Evolutionary conservation across 1,140 invertebrate genomes (phyloP), one percentile per base, ranked within the genome.

Genomic region (Tetragnatha versicolor): DNA sequence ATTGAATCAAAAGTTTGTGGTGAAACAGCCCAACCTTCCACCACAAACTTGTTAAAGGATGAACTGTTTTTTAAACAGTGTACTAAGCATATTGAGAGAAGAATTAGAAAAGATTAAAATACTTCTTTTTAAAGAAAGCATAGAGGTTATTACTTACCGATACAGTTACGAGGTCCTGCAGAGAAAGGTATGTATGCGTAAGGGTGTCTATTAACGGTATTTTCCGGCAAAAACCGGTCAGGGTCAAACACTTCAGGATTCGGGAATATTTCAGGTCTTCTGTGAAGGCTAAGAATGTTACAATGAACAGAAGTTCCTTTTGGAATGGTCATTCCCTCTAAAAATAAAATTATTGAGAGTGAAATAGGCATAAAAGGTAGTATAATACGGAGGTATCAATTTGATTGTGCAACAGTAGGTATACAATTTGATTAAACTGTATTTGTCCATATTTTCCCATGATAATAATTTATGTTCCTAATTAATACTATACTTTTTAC

Each of bases 131-230:
- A n/a, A n/a, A n/a, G n/a, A n/a, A n/a, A 20, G 25, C n/a, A 2
- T 2, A 14, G 25, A 51, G 17, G 47, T 14, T 51, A 7, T 9
- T 51, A 51, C 17, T 5, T 61, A 76, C 69, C 69, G 3, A 72
- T 72, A 55, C 69, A 72, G 27, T 55, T 72, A 33, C 69, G 17
- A 33, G 69, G 49, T 17, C 69, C 69, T 20, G 69, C 69, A 12
- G 47, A 55, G 39, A 72, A 72, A 29, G 69, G 69, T 35, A 72
- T 72, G 27, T 72, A 72, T 14, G 69, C 69, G 14, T 53, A 70
- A 3, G 66, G 66, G 51, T 70, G n/a, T 22, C 66, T 47, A 3
- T 27, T 3, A 45, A 17, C 27, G 6, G 33, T 12, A 31, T 53
- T 72, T 29, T 72, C 69, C 9, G 69, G 49, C 6, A 31, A 25